Base-by-base conservation (phyloP, 2,797 vertebrate genomes). In the Enteromius anoplus region DNA sequence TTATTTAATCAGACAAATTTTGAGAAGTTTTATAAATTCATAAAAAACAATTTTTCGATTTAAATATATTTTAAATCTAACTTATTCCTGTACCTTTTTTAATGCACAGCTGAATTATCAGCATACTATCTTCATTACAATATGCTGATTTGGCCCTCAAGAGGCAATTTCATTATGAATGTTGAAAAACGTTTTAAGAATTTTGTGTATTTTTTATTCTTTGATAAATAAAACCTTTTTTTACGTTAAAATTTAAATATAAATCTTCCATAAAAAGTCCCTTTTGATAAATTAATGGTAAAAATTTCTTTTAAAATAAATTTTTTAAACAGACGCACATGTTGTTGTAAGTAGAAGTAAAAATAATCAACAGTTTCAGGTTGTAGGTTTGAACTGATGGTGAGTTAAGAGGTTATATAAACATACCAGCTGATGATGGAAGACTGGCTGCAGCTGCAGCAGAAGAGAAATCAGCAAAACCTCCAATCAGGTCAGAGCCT, bases 381-480 rank as follows among this genome's bases (percentile, higher is more conserved):
- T 17, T 47, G 9, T 19, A 62, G 42, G 45, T 70, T 81, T 81
- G 65, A 77, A 42, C 19, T 69, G 6, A 53, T 15, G 23, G 40
- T 45, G 45, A 68, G 37, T 58, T 49, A 42, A 60, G 55, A 84
- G 37, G 70, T 81, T 80, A 78, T 78, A 83, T 75, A 75, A 86
- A 92, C 94, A 75, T 94, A 99, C 98, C 97, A 91, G 96, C 89
- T 5, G 90, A 90, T 0, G 95, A 88, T 42, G 97, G 92, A 88
- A 96, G 93, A 92, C 86, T 92, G 75, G 93, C 92, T 64, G 96
- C 94, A 85, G 96, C 95, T 92, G 92, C 85, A 78, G 94, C 88
- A 69, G 97, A 97, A 73, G 92, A 93, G 88, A 99, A 99, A 91
- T 98, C 96, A 86, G 97, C 97, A 93, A 98, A 99, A 89, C 96